phyloP scores from a whole-genome alignment of 2,797 vertebrate genomes.

The Morus bassanus region DNA sequence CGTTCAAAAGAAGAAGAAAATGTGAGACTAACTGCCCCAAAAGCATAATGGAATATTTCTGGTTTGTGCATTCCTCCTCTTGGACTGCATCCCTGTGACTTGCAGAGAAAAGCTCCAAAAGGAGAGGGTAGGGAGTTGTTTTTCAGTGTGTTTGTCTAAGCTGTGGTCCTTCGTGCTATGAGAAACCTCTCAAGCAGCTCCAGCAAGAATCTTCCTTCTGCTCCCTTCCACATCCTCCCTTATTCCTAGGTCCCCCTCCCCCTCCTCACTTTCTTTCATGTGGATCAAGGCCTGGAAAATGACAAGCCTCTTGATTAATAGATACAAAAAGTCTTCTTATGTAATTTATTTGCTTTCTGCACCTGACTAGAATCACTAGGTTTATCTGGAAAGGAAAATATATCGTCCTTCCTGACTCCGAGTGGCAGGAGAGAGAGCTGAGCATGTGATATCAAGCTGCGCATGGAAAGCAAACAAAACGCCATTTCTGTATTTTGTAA shows the following conservation, averaged over 20 bases:
- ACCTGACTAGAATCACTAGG: conserved; percentile 79
- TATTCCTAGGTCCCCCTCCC: background rate
- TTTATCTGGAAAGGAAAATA: conserved; percentile 73
- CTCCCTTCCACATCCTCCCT: background rate
- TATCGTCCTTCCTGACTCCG: conserved; percentile 75
- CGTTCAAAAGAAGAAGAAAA: background rate
- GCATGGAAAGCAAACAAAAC: conserved; percentile 72
- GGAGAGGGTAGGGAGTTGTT: background rate
- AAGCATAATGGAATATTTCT: conserved; percentile 2
- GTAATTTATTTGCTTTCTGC: conserved; percentile 82
- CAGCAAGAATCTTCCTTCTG: background rate
- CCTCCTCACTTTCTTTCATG: conserved; percentile 69
- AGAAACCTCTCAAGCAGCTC: conserved; percentile 19
- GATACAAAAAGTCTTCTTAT: conserved; percentile 71
- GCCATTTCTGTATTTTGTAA: conserved; percentile 75
- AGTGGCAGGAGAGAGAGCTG: conserved; percentile 74
- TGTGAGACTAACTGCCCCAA: background rate
- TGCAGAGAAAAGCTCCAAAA: conserved; percentile 35
- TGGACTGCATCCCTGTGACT: background rate
- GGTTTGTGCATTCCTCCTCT: background rate
- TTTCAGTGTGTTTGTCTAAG: background rate
- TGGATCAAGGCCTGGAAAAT: conserved; percentile 78
- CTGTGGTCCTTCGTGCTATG: background rate
- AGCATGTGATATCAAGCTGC: conserved; percentile 81
- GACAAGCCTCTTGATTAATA: conserved; percentile 76